Conservation (phyloP, 2,797 vertebrate genomes). For the Loris lydekkerianus region DNA sequence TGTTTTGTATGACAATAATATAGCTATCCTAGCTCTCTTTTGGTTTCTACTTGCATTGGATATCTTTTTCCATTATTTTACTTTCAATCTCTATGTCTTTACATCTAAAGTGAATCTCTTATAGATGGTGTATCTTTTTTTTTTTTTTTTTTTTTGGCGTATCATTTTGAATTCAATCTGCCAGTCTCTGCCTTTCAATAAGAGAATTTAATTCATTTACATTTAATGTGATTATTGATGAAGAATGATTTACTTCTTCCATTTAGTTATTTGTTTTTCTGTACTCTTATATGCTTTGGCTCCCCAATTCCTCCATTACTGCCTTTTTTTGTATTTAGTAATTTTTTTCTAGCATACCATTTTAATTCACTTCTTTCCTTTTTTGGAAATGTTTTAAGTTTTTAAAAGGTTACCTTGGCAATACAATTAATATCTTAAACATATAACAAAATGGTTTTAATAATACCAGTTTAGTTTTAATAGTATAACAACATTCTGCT, state of each 20-base stretch:
- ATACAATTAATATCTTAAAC: constrained; percentile 43
- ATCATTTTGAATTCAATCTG: background rate
- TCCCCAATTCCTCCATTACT: background rate
- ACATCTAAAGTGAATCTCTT: constrained; percentile 43
- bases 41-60: background rate
- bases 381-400: background rate
- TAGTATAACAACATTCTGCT: background rate
- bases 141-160: no score
- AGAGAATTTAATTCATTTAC: constrained; percentile 22
- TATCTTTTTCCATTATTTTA: constrained; percentile 30
- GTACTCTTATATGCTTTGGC: background rate
- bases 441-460: background rate
- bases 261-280: constrained; percentile 29
- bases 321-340: constrained; percentile 2
- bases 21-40: background rate
- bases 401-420: background rate
- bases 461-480: background rate
- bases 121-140: background rate
- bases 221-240: constrained; percentile 1
- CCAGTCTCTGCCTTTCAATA: constrained; percentile 46
- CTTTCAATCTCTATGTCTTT: constrained; percentile 26
- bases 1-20: background rate
- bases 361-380: constrained; percentile 42
- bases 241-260: background rate
- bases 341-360: background rate